Base-by-base conservation (phyloP, 2,797 vertebrate genomes). In the Molossus molossus region DNA sequence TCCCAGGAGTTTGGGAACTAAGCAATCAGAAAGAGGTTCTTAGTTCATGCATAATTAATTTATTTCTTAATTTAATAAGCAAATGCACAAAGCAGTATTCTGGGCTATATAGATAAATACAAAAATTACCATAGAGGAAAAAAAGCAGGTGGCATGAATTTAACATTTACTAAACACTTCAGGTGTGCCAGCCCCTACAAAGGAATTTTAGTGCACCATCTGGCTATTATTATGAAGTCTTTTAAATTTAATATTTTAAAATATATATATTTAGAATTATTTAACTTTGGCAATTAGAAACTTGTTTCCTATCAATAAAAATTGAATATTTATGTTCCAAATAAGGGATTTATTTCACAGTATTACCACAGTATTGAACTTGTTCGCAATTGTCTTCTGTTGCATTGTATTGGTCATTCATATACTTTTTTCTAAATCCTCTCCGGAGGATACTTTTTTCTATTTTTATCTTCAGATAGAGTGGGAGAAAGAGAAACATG, bases 1-100 rank as follows among this genome's bases (percentile, higher is more conserved):
- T 45, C 25, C 29, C 33, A 50, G 60, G 48, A 80, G 72, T 84
- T 95, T 15, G 67, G 53, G 40, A 93, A 75, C 48, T 90, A 17
- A 89, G 48, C 55, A 76, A 21, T 10, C 50, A 82, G 62, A 82
- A 75, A 45, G 20, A 13, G n/a, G 15, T 89, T 76, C 27, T 94
- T 70, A 93, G 76, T 87, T 93, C 33, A 87, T 87, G 33, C 50
- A 73, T 76, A 75, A 84, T 69, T 75, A 77, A 77, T 57, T 79
- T 25, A 91, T 69, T 87, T 97, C 93, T 84, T 65, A 93, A 83
- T 90, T 93, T 33, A 91, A 29, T 64, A 75, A 81, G 29, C 25
- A 91, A 67, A 80, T 23, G 57, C 9, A 94, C 15, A 83, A 87
- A 75, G 70, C 25, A 91, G 33, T 91, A 89, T 96, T 88, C 45